Conservation (phyloP, 2,797 vertebrate species). For the Neomorphus geoffroyi region DNA sequence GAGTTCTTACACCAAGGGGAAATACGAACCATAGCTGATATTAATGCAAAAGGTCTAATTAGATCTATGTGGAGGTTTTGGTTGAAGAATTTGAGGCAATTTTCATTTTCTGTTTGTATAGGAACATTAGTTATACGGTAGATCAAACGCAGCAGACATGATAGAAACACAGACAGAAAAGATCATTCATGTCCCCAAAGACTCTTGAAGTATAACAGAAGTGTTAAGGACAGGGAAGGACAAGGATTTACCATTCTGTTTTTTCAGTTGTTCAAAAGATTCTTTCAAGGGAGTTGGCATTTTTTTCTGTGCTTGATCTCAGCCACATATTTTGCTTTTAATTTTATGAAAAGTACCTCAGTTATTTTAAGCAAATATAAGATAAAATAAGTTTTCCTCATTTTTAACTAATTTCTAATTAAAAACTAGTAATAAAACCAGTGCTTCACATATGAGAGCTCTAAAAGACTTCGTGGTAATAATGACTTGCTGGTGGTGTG, state of each 20-base stretch:
- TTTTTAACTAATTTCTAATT: not conserved
- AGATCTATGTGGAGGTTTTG: not conserved
- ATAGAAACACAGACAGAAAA: not conserved
- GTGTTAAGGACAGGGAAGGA: not conserved
- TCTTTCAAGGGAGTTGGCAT: not conserved
- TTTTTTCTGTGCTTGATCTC: not conserved
- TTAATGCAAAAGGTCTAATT: not conserved
- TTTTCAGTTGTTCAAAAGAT: not conserved
- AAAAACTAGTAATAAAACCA: not conserved
- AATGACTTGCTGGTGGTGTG: not conserved
- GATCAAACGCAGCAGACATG: not conserved
- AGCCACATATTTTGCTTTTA: not conserved
- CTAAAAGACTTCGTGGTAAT: not conserved
- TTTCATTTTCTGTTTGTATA: slow-evolving; percentile 18
- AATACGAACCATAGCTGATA: not conserved
- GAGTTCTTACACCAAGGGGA: not conserved
- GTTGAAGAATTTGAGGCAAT: not conserved
- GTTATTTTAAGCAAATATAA: not conserved
- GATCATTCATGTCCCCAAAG: not conserved
- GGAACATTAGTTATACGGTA: not conserved
- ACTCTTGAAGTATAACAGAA: not conserved
- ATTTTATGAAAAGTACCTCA: not conserved
- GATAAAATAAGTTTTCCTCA: not conserved
- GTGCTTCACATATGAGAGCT: not conserved
- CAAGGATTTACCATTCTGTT: not conserved